Evolutionary conservation across 2,797 vertebrate genomes (phyloP), one percentile per base, ranked within the genome.

Genomic region (Gobio occitaniae): DNA sequence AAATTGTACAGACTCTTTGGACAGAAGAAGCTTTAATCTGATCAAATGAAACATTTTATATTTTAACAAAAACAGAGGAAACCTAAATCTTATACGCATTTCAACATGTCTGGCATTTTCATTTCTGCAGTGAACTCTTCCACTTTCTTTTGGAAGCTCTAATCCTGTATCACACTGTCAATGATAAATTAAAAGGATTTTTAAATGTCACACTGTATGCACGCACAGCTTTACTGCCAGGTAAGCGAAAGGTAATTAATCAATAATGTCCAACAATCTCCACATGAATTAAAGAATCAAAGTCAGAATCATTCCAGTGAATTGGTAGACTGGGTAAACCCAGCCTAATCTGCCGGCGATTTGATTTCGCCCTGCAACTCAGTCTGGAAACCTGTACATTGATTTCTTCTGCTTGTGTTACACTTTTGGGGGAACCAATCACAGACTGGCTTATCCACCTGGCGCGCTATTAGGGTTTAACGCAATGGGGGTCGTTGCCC

Each of bases 61-160:
- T 25, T 15, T 2, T 6, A 44, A 70, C 4, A 44, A 70, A 70
- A 66, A 32, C 29, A 69, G 12, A 41, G 6, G 19, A 77, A 66
- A 36, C 7, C 8, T 16, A 36, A 38, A 59, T 77, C 13, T 54
- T 77, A 5, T 19, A 77, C 8, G 7, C 13, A 59, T 77, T 59
- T 77, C 17, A n/a, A 10, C 36, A 25, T 61, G 54, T 78, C 13
- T 61, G 54, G 54, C 54, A 78, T 78, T 78, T 78, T 41, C 44
- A 44, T 44, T n/a, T n/a, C 32, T 76, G 74, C 10, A n/a, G 50
- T n/a, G 36, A 76, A 78, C 54, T 61, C 1, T n/a, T 25, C 3
- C 36, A 11, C 36, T 61, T 77, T 77, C 36, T 38, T 75, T 36
- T 10, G 6, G 17, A 17, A 38, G 29, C 50, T 75, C 52, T 41